Conservation (phyloP, 2,888 invertebrate genomes). For the Athrips mouffetella region DNA sequence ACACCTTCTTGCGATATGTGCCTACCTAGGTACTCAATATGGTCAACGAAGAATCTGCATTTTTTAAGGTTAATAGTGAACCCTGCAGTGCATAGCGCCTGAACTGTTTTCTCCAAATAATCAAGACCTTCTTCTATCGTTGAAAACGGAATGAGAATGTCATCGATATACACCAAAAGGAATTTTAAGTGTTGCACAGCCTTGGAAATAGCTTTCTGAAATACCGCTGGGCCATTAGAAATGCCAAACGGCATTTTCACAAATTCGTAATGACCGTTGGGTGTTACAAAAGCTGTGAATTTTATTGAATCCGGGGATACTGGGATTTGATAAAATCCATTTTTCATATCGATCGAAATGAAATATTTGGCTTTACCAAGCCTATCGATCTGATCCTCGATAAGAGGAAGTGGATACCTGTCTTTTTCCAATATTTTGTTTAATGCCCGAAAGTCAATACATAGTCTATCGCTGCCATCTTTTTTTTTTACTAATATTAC, state of each 20-base stretch:
- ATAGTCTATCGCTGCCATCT: constrained; percentile 24
- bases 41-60: constrained; percentile 24
- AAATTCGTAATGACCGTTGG: constrained; percentile 25
- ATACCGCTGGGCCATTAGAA: constrained; percentile 25
- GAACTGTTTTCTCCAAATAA: constrained; percentile 19
- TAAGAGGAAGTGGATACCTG: constrained; percentile 26
- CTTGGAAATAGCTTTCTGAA: constrained; percentile 23
- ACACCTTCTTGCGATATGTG: constrained; percentile 25
- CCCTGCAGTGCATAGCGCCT: constrained; percentile 16
- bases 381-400: constrained; percentile 26
- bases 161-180: constrained; percentile 25
- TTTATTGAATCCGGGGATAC: constrained; percentile 18
- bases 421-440: constrained; percentile 24
- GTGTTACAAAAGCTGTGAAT: constrained; percentile 24
- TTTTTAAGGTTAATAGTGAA: constrained; percentile 23
- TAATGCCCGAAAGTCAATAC: constrained; percentile 25
- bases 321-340: constrained; percentile 23
- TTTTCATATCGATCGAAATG: constrained; percentile 23
- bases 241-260: constrained; percentile 28
- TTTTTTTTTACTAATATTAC: constrained; percentile 26
- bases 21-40: constrained; percentile 27
- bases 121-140: constrained; percentile 20
- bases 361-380: constrained; percentile 22
- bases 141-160: constrained; percentile 22
- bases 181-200: constrained; percentile 23